Evolutionary conservation across 2,113 vertebrate genomes (phyloP), one percentile per base, ranked within the genome.

Genomic region (Maccullochella peelii): DNA sequence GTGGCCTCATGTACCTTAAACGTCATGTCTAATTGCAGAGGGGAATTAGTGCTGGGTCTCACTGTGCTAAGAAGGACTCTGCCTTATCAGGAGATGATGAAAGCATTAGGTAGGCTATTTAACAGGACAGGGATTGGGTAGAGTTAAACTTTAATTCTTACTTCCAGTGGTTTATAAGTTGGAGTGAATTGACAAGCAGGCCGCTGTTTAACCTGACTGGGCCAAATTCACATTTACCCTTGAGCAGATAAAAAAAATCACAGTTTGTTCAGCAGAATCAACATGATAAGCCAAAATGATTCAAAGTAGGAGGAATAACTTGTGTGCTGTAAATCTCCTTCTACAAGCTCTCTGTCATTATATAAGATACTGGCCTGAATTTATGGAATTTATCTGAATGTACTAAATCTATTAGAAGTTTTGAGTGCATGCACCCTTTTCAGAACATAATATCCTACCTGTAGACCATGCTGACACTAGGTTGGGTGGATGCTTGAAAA

Each of bases 391-490:
- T 21, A 30, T 57, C 18, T 52, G 50, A 62, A 50, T 61, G 4
- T 27, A 18, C 14, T 23, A 1, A 27, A 54, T 42, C 2, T 27
- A 21, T 68, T 40, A 12, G 20, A 25, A 40, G 15, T 15, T 59
- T 30, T n/a, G 47, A 80, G 16, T 42, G n/a, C 49, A 52, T 58
- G 57, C 68, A 33, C 5, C 10, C 30, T 21, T 55, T 40, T 21
- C 23, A 77, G 23, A 71, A 33, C 2, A 58, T 8, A 42, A 36
- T n/a, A 55, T 83, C 86, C 52, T 94, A 95, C 93, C 93, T 95
- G 94, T 91, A 93, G 65, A 89, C 86, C 93, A 94, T 95, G 83
- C 38, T 86, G 44, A 61, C 73, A 63, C 38, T 65, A 4, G 82
- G 61, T 1, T 42, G 74, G 49, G 50, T 7, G 1, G 86, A 69